Conservation (phyloP, 2,888 invertebrate species). For the Agrochola circellaris region DNA sequence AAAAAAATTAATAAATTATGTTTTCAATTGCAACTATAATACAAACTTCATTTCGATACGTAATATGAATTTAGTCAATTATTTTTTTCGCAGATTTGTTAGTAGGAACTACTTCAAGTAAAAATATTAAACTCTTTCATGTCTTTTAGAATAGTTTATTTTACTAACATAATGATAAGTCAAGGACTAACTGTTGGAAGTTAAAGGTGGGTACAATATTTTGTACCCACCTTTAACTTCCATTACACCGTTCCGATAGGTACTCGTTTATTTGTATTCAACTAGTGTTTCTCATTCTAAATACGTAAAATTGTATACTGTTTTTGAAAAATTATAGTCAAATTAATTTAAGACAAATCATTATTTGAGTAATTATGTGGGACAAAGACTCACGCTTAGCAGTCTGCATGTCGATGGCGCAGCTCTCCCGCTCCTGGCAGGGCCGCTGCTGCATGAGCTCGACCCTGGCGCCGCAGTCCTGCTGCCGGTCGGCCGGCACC, state of each 20-base stretch:
- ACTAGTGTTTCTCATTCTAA: not conserved
- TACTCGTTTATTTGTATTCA: not conserved
- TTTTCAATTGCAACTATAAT: not conserved
- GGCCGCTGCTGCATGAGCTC: slow-evolving; percentile 94
- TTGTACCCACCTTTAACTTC: not conserved
- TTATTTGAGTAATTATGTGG: too few species aligned
- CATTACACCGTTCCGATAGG: not conserved
- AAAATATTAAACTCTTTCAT: not conserved
- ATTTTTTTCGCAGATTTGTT: not conserved
- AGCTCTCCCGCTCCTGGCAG: slow-evolving; percentile 93
- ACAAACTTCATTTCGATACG: not conserved
- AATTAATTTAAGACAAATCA: too few species aligned
- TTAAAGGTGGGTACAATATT: too few species aligned
- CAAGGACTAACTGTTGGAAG: too few species aligned
- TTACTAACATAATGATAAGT: too few species aligned
- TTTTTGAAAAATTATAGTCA: not conserved
- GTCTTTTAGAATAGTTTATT: not conserved
- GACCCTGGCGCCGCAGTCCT: slow-evolving; percentile 92
- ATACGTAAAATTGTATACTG: not conserved
- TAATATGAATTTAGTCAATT: not conserved
- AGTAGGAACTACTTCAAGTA: not conserved
- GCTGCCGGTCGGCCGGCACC: slow-evolving; percentile 92
- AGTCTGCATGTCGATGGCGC: slow-evolving; percentile 93
- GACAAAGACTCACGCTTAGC: slow-evolving; percentile 92
- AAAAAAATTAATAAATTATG: too few species aligned